phyloP scores from a whole-genome alignment of 2,113 vertebrate genomes.

The Natator depressus region DNA sequence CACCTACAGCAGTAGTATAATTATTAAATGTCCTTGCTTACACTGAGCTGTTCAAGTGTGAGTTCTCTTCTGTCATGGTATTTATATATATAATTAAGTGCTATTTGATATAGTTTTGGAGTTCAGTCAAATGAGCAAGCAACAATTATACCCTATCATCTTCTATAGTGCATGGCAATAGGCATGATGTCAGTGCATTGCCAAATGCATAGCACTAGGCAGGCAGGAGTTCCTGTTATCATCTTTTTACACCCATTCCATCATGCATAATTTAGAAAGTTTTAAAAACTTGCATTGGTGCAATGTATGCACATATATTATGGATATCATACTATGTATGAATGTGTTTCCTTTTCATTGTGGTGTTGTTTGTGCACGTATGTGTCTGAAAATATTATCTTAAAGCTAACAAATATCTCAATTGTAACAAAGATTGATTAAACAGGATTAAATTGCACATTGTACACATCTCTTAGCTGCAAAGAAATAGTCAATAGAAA shows the following conservation, averaged over 20 bases:
- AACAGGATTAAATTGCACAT: slow-evolving; percentile 71
- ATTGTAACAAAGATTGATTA: slow-evolving; percentile 63
- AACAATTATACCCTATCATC: slow-evolving; percentile 81
- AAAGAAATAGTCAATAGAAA: slow-evolving; percentile 60
- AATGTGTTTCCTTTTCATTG: slow-evolving; percentile 71
- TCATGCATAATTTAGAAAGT: slow-evolving; percentile 77
- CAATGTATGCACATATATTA: slow-evolving; percentile 73
- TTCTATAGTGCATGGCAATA: slow-evolving; percentile 70
- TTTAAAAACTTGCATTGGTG: slow-evolving; percentile 77
- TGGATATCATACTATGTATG: slow-evolving; percentile 64
- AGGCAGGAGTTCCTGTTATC: slow-evolving; percentile 80
- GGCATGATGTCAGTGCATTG: slow-evolving; percentile 68
- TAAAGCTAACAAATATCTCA: slow-evolving; percentile 53
- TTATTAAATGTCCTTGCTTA: slow-evolving; percentile 79
- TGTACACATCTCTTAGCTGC: slow-evolving; percentile 71
- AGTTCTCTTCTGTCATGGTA: slow-evolving; percentile 70
- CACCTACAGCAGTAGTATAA: slow-evolving; percentile 75
- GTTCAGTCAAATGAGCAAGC: slow-evolving; percentile 82
- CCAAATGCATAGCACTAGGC: slow-evolving; percentile 68
- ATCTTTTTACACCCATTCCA: slow-evolving; percentile 72
- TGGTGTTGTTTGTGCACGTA: slow-evolving; percentile 71
- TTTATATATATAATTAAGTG: slow-evolving; percentile 81
- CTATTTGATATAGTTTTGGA: slow-evolving; percentile 83
- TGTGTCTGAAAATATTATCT: slow-evolving; percentile 77
- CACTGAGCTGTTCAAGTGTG: slow-evolving; percentile 65